These are phyloP conservation scores for Neodiprion lecontei DNA, from an alignment of 1,140 invertebrate species.

Conservation along the genomic window DNA sequence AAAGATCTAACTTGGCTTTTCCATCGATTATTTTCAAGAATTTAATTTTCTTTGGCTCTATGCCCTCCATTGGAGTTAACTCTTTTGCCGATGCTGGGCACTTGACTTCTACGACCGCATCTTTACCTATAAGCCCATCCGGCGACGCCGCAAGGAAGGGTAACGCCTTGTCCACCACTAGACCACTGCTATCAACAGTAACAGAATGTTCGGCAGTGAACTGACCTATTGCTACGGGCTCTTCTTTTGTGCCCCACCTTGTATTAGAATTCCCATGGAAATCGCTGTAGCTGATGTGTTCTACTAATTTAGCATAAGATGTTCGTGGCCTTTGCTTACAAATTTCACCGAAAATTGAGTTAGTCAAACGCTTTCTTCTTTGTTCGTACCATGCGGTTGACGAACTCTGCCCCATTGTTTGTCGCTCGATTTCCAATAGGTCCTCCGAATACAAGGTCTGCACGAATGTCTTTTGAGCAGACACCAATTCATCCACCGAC, in stretches of 20 bases:
- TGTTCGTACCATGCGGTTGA: neutral
- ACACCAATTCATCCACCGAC: too few relatives aligned
- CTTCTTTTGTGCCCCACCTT: too few relatives aligned
- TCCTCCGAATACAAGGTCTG: too few relatives aligned
- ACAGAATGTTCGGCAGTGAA: neutral
- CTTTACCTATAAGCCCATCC: constrained; percentile 8
- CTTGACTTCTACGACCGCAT: too few relatives aligned
- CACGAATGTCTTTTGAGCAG: too few relatives aligned
- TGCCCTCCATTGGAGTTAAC: too few relatives aligned
- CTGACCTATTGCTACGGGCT: neutral
- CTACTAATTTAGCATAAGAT: neutral
- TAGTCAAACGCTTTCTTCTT: constrained; percentile 4
- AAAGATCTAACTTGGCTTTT: too few relatives aligned
- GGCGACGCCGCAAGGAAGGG: constrained; percentile 8
- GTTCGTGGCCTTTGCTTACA: constrained; percentile 12
- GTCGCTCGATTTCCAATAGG: too few relatives aligned
- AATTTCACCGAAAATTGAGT: constrained; percentile 16
- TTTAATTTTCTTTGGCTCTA: too few relatives aligned
- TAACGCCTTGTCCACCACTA: neutral
- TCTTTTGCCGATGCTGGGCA: too few relatives aligned
- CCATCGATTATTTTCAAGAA: too few relatives aligned
- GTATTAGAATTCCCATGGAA: neutral
- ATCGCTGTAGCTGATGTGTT: neutral
- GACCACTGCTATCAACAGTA: neutral
- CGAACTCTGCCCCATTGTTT: too few relatives aligned